Evolutionary conservation across 2,888 invertebrate species (phyloP).

Genomic region (Desoria tigrina): DNA sequence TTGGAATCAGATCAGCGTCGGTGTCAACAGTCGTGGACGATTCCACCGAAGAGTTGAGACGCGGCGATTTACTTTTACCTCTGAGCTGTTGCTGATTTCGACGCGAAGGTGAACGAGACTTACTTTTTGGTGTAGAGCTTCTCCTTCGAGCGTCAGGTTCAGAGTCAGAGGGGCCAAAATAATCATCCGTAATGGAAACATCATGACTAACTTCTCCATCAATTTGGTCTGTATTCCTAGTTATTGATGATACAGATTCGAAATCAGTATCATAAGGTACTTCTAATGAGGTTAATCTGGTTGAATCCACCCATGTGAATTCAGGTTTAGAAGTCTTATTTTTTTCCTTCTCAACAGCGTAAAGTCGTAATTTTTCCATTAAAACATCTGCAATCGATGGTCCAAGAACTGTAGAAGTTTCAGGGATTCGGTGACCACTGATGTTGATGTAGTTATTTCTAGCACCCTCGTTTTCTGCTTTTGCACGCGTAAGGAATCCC

Average conservation of each 20-base stretch:
- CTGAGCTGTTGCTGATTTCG: too few species aligned
- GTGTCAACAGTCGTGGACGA: slow-evolving; percentile 37
- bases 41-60: not conserved
- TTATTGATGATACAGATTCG: slow-evolving; percentile 22
- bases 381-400: slow-evolving; percentile 38
- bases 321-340: not conserved
- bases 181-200: slow-evolving; percentile 23
- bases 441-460: not conserved
- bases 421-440: too few species aligned
- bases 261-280: slow-evolving; percentile 10
- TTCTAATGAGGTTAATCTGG: not conserved
- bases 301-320: not conserved
- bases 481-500: not conserved
- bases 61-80: not conserved
- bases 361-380: slow-evolving; percentile 31
- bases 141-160: not conserved
- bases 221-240: not conserved
- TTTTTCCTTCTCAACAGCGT: slow-evolving; percentile 11
- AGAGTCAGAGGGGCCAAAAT: slow-evolving; percentile 18
- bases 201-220: not conserved
- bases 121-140: not conserved
- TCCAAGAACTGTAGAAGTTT: not conserved
- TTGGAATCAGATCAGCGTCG: slow-evolving; percentile 21
- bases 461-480: not conserved
- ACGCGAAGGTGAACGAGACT: not conserved